A percentile compares a stretch with the other conserved stretches of the same genome.
phyloP scores from a whole-genome alignment of 2,888 invertebrate species.

The Acanthosepion lycidas region DNA sequence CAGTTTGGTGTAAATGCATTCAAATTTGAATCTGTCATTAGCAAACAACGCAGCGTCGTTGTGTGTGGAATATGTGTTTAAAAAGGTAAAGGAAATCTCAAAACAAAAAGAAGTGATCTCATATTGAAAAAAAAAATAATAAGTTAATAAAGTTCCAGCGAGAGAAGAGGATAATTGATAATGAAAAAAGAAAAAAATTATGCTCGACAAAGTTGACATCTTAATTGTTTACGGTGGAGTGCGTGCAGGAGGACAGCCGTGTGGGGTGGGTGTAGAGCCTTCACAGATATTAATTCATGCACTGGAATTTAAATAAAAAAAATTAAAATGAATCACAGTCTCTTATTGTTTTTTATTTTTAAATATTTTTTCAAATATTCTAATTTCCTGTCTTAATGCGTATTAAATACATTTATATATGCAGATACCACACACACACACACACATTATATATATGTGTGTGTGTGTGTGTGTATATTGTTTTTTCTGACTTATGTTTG shows the following conservation, averaged over 20 bases:
- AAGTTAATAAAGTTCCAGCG: neutral
- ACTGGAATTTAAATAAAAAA: neutral
- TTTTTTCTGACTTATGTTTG: too few relatives aligned
- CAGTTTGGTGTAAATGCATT: neutral
- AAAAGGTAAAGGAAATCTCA: neutral
- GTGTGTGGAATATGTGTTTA: neutral
- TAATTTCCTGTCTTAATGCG: slow-evolving; percentile 33
- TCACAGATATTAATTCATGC: neutral
- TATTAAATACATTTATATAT: neutral
- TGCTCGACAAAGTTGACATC: neutral
- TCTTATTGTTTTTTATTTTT: neutral
- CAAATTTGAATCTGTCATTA: neutral
- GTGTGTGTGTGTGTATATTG: neutral
- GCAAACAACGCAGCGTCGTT: neutral
- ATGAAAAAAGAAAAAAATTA: neutral
- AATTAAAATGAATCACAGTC: neutral
- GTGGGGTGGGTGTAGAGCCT: neutral
- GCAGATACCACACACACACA: too few relatives aligned
- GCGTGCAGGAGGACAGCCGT: neutral
- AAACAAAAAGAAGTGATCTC: neutral
- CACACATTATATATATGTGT: neutral
- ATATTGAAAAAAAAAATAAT: neutral
- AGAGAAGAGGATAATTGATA: slow-evolving; percentile 5
- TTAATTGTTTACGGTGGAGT: neutral
- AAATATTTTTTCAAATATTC: neutral